phyloP scores from a whole-genome alignment of 1,140 invertebrate genomes.

The Mactra quadrangularis region DNA sequence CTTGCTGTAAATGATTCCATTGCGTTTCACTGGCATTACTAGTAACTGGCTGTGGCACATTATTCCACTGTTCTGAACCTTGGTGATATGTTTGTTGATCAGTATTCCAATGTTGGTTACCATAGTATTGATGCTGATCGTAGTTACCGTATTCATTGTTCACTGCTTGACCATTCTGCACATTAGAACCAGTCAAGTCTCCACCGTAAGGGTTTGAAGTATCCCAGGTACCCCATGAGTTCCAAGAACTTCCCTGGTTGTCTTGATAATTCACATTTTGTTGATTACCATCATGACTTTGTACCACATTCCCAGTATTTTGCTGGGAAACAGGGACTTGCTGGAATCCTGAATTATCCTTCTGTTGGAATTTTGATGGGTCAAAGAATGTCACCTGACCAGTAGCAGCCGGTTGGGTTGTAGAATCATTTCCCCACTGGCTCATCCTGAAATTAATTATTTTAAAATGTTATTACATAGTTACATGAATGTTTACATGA shows the following conservation, averaged over 20 bases:
- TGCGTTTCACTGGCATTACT: no score
- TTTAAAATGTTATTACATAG: background rate
- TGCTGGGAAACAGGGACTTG: background rate
- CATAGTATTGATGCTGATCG: conserved; percentile 13
- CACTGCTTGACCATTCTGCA: background rate
- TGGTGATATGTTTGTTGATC: conserved; percentile 4
- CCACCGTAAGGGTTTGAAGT: conserved; percentile 10
- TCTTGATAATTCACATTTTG: background rate
- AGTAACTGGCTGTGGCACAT: conserved; percentile 21
- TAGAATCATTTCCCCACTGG: conserved; percentile 17
- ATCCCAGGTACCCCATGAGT: conserved; percentile 45
- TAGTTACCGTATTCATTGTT: background rate
- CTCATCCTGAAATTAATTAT: conserved; percentile 51
- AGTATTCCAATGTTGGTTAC: conserved; percentile 28
- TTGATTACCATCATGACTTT: background rate
- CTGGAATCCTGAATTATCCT: background rate
- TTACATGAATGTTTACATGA: no score
- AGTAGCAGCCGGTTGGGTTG: conserved; percentile 17
- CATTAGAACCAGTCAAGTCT: conserved; percentile 1
- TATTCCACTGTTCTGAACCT: conserved; percentile 27
- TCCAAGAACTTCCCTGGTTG: conserved; percentile 30
- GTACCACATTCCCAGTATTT: background rate
- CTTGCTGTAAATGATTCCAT: no score
- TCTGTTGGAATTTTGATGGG: conserved; percentile 57
- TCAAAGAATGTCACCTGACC: conserved; percentile 52